These are phyloP conservation scores for Lucifuga dentata DNA, from an alignment of 2,113 vertebrate species.

Conservation along the genomic window DNA sequence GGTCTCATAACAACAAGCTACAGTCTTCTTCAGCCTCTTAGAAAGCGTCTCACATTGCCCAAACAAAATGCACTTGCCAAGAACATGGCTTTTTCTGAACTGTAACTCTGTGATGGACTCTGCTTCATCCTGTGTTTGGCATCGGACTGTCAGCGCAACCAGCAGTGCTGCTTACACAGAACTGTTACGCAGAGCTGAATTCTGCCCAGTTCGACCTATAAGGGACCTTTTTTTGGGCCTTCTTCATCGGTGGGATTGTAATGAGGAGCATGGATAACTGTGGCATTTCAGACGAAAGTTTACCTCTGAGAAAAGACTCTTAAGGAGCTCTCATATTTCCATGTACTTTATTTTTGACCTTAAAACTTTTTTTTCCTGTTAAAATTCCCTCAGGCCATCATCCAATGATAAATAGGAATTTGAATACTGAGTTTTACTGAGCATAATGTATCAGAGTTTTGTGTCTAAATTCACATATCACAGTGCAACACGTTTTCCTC, in stretches of 20 bases:
- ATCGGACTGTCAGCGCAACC: conserved; percentile 36
- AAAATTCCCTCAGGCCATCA: conserved; percentile 47
- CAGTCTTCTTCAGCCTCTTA: conserved; percentile 95
- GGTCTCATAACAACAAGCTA: conserved; percentile 99
- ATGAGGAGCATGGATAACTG: conserved; percentile 50
- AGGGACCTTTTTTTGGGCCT: conserved; percentile 53
- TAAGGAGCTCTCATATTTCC: conserved; percentile 79
- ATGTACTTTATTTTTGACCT: conserved; percentile 54
- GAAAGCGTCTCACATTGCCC: conserved; percentile 84
- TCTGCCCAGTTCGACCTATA: conserved; percentile 37
- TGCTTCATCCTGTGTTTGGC: conserved; percentile 53
- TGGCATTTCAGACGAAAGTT: conserved; percentile 74
- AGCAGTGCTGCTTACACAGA: conserved; percentile 57
- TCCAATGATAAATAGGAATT: conserved; percentile 71
- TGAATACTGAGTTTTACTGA: conserved; percentile 51
- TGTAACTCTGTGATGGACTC: conserved; percentile 71
- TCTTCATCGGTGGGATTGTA: conserved; percentile 43
- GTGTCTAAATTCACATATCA: conserved; percentile 52
- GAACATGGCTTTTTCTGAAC: conserved; percentile 89
- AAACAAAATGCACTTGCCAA: conserved; percentile 81
- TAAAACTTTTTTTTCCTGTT: conserved; percentile 78
- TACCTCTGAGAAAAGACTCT: conserved; percentile 78
- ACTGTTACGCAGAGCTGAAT: conserved; percentile 31
- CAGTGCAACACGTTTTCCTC: conserved; percentile 42
- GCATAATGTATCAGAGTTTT: conserved; percentile 44